Evolutionary conservation across 2,888 invertebrate species (phyloP), one percentile per base, ranked within the genome.

Genomic region (Lycophotia porphyrea): DNA sequence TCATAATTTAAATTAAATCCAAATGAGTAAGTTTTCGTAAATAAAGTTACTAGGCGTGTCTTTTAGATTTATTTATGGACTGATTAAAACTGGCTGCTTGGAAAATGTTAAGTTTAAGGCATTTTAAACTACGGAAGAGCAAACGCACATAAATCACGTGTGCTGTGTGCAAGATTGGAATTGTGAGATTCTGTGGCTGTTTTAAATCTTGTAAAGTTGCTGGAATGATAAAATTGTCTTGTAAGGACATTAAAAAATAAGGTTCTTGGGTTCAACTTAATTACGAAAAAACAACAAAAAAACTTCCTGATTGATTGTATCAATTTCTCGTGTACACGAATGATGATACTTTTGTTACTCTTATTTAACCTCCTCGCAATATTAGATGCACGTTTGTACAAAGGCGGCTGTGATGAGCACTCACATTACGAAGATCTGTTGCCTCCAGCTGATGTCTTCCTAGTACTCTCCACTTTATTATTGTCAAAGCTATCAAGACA

Each of bases 371-470:
- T 70, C 36, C 4, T 66, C 44, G 58, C 65, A 68, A 61, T 73
- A 39, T 67, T 77, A 69, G 73, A 67, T 58, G 67, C 61, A 69
- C 64, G 52, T 71, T 24, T 18, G 39, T 55, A 67, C 72, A 74
- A 60, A 60, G 65, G 61, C 47, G 58, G 5, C 49, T 49, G 47
- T 86, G 81, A 86, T 86, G 81, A 77, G 66, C 42, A 34, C 60
- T 76, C 49, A 78, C 81, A 75, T 84, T 79, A 84, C 36, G 36
- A 63, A 60, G 66, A 74, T 65, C 71, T 60, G 58, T 58, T 63
- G 84, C 75, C 81, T 39, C 49, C 52, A 55, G 64, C 78, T 84
- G 79, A 85, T 86, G 76, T 75, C 74, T 85, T 86, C 84, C 82
- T 86, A 66, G 70, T 79, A 78, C 65, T 78, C 76, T 84, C 74